These are phyloP conservation scores for Eristalinus aeneus DNA, from an alignment of 2,888 invertebrate genomes.

Conservation along the genomic window DNA sequence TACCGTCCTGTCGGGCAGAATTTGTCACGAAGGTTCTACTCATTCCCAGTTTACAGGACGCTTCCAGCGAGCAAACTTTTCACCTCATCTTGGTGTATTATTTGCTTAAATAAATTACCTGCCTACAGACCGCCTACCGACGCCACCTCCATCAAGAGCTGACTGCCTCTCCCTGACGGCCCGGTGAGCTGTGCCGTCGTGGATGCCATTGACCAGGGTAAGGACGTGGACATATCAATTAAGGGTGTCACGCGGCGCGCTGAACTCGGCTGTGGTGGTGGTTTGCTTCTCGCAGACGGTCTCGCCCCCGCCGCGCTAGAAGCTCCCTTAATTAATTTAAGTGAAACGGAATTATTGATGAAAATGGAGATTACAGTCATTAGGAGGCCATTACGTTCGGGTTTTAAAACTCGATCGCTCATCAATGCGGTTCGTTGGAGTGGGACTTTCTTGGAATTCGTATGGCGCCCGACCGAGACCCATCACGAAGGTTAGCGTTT, in stretches of 20 bases:
- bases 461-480: background rate
- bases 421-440: constrained; percentile 1
- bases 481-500: constrained; percentile 43
- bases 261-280: constrained; percentile 26
- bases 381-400: constrained; percentile 55
- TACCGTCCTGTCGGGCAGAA: constrained; percentile 7
- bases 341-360: constrained; percentile 66
- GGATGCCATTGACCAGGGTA: constrained; percentile 11
- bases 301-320: background rate
- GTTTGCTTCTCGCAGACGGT: background rate
- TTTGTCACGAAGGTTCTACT: constrained; percentile 29
- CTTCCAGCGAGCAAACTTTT: constrained; percentile 13
- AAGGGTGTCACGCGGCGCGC: constrained; percentile 37
- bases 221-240: constrained; percentile 40
- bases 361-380: constrained; percentile 49
- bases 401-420: constrained; percentile 56
- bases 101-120: constrained; percentile 44
- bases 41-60: constrained; percentile 22
- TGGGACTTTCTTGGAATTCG: background rate
- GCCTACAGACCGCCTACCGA: background rate
- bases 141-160: background rate
- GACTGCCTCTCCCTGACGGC: background rate
- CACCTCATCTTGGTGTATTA: constrained; percentile 33
- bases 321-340: constrained; percentile 62
- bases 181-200: background rate